These are phyloP conservation scores for Hypanus sabinus DNA, from an alignment of 2,113 vertebrate species.

Conservation along the genomic window DNA sequence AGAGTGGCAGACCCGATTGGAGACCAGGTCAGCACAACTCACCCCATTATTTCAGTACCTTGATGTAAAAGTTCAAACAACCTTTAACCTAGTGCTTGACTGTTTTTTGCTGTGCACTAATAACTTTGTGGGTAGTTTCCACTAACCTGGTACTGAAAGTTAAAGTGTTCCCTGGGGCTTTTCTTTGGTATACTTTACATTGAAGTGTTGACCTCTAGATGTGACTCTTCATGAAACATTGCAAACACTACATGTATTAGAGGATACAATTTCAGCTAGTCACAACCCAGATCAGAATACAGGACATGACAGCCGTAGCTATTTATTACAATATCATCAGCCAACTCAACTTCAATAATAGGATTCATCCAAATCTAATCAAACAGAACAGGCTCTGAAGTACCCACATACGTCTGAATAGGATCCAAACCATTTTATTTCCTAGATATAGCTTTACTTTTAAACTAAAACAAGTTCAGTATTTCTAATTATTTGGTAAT, in stretches of 20 bases:
- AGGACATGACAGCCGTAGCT: conserved; percentile 12
- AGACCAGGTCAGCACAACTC: no score
- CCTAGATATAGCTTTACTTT: neutral
- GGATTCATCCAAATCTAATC: neutral
- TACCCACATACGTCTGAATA: neutral
- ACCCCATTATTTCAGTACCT: neutral
- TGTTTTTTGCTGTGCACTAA: neutral
- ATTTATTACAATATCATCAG: conserved; percentile 31
- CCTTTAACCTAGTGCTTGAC: neutral
- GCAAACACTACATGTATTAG: conserved; percentile 10
- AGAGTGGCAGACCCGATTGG: no score
- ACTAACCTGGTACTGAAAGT: neutral
- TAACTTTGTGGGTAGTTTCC: neutral
- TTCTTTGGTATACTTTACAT: neutral
- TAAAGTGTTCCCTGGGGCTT: neutral
- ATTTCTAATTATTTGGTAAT: neutral
- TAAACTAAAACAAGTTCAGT: neutral
- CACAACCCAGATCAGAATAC: conserved; percentile 28
- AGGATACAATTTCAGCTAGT: conserved; percentile 30
- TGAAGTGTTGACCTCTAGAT: conserved; percentile 5
- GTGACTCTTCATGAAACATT: neutral
- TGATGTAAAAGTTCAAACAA: neutral
- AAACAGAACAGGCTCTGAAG: neutral
- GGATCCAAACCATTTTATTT: neutral
- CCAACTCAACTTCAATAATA: neutral